Conservation (phyloP, 2,888 invertebrate species). For the Elegia similella region DNA sequence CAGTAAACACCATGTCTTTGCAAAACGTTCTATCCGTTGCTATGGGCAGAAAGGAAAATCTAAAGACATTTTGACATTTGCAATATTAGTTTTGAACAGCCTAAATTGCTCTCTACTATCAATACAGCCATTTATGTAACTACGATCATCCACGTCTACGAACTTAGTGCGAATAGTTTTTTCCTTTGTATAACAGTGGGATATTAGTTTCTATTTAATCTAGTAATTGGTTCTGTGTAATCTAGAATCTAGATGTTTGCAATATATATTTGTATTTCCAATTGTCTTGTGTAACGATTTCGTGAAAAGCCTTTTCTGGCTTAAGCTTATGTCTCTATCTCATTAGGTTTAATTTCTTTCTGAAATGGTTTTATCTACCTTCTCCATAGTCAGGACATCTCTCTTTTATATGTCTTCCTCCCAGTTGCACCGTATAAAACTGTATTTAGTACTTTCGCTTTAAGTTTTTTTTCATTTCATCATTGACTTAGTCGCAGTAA, state of each 20-base stretch:
- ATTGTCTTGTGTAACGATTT: not conserved
- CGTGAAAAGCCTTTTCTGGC: not conserved
- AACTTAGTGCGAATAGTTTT: not conserved
- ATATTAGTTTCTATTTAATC: not conserved
- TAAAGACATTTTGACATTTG: too few species aligned
- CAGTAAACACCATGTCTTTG: too few species aligned
- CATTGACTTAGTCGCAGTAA: too few species aligned
- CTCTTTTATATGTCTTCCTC: too few species aligned
- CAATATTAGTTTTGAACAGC: too few species aligned
- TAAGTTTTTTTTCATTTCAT: too few species aligned
- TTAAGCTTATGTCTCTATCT: not conserved
- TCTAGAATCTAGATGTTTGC: not conserved
- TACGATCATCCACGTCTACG: not conserved
- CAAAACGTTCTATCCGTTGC: too few species aligned
- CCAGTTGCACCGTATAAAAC: too few species aligned
- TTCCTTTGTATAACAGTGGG: not conserved
- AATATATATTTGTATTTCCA: not conserved
- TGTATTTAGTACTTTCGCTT: too few species aligned
- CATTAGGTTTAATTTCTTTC: not conserved
- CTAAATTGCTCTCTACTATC: not conserved
- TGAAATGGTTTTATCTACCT: too few species aligned
- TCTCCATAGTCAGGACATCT: too few species aligned
- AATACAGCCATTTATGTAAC: not conserved
- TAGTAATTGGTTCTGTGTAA: not conserved
- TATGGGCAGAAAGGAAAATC: too few species aligned